Base-by-base conservation (phyloP, 2,888 invertebrate genomes). In the Lobophora halterata region DNA sequence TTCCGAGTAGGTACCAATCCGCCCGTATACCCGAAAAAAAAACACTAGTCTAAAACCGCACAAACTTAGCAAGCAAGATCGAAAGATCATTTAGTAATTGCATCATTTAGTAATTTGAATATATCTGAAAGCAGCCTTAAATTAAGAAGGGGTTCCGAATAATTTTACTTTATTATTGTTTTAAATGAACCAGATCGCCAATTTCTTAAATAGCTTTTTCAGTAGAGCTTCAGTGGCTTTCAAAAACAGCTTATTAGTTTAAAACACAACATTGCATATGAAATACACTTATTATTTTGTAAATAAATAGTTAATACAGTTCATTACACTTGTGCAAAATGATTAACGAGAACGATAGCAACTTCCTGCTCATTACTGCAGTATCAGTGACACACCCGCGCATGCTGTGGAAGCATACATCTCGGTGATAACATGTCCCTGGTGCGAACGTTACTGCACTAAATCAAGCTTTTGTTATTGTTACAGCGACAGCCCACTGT, bases 361-460 rank as follows among this genome's bases (percentile, higher is more conserved):
- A 61, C 59, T 61, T 65, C 65, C 64, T 68, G 66, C 59, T 64
- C 67, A 68, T 67, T 72, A 68, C 52, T 56, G 63, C 55, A 55
- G 52, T 71, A 73, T 71, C 67, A 63, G 57, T 57, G 63, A 65
- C 66, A 55, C 68, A 66, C 68, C 64, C 71, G 72, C 68, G 66
- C 69, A 63, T 65, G 65, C 67, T 66, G 65, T 68, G 69, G 70
- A 71, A 62, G 60, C 81, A 81, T 85, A 71, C 75, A 83, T 85
- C 79, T 82, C 29, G 54, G 49, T 69, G 82, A 83, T 83, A 85
- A 76, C 64, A 61, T 61, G 66, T 65, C 67, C 67, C 53, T 64
- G 59, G 55, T 73, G 78, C 73, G 71, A 72, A 75, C 72, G 69
- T 66, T 49, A 52, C 49, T 52, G 56, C 59, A 61, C 70, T 85